Percentiles rank a stretch among this genome's conserved stretches.
phyloP scores from a whole-genome alignment of 1,140 invertebrate genomes.

The Anoplophora glabripennis region DNA sequence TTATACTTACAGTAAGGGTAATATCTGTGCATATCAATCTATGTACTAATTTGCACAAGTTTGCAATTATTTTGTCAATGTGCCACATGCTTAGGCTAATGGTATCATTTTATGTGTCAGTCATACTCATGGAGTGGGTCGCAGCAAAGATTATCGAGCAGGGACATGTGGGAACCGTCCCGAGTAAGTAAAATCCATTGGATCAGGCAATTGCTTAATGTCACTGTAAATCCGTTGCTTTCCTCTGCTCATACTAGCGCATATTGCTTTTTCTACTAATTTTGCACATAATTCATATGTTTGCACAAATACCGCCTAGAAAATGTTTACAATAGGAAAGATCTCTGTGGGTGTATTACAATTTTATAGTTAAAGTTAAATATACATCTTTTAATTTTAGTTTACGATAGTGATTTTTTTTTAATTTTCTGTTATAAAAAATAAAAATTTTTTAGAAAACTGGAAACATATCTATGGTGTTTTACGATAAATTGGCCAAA shows the following conservation, averaged over 20 bases:
- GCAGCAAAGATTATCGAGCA: constrained; percentile 67
- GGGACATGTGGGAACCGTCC: constrained; percentile 62
- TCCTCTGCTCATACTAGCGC: not conserved
- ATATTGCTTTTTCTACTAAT: not conserved
- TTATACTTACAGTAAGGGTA: not conserved
- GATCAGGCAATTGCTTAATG: not conserved
- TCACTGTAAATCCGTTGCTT: not conserved
- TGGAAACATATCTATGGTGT: too few relatives aligned
- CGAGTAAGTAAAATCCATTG: constrained; percentile 40
- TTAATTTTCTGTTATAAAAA: too few relatives aligned
- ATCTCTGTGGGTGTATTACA: too few relatives aligned
- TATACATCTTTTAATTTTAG: too few relatives aligned
- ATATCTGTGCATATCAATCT: not conserved
- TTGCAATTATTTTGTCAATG: constrained; percentile 5
- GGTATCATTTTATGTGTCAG: constrained; percentile 53
- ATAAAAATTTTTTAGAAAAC: too few relatives aligned
- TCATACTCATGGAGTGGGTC: constrained; percentile 78
- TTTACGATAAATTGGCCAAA: too few relatives aligned
- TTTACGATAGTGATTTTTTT: too few relatives aligned
- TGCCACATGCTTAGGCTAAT: not conserved
- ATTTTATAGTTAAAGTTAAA: too few relatives aligned
- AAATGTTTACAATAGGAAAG: too few relatives aligned
- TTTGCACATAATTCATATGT: constrained; percentile 1
- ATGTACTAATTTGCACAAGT: not conserved
- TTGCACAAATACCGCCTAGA: not conserved